Percentiles rank a stretch among this genome's conserved stretches.
Conservation (phyloP, 2,888 invertebrate genomes). For the Stenchaetothrips biformis region DNA sequence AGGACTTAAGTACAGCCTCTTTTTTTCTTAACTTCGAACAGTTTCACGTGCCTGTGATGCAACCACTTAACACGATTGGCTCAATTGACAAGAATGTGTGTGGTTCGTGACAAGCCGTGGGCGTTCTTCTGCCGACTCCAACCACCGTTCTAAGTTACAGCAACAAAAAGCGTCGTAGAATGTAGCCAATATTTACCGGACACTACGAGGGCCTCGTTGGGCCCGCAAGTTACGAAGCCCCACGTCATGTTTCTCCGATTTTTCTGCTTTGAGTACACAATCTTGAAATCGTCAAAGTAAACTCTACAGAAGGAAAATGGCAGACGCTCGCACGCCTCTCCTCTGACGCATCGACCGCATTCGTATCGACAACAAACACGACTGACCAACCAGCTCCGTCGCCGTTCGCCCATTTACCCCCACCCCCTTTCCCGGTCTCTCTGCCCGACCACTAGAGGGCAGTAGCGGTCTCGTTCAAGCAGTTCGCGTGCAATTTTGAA, state of each 20-base stretch:
- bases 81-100: constrained; percentile 12
- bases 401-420: neutral
- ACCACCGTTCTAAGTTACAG: neutral
- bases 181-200: constrained; percentile 61
- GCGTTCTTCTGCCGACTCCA: neutral
- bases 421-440: neutral
- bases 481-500: no score
- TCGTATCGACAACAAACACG: neutral
- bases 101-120: neutral
- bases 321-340: neutral
- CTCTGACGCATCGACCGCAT: neutral
- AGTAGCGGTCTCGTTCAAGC: neutral
- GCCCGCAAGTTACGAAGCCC: constrained; percentile 92
- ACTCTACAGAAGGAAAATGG: neutral
- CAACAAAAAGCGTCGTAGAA: neutral
- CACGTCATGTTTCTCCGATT: constrained; percentile 56
- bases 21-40: no score
- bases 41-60: no score
- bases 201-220: constrained; percentile 89
- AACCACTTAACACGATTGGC: neutral
- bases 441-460: neutral
- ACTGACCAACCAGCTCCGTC: neutral
- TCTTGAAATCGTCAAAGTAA: constrained; percentile 18
- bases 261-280: neutral
- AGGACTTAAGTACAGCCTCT: no score